These are phyloP conservation scores for Tricholauxania praeusta DNA, from an alignment of 2,888 invertebrate genomes.

Conservation along the genomic window DNA sequence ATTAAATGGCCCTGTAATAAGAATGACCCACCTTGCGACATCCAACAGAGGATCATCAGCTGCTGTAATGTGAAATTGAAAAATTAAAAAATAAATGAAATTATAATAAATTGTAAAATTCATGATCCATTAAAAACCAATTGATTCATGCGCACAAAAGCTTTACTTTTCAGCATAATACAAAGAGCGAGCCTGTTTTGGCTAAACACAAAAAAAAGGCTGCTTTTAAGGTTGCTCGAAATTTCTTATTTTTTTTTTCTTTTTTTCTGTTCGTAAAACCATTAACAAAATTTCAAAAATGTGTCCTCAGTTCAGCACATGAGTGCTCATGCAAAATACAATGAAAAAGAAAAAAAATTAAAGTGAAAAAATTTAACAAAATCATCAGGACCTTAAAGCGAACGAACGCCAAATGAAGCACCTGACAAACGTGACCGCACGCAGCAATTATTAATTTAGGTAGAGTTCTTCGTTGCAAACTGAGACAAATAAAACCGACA, in stretches of 20 bases:
- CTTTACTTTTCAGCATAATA: conserved; percentile 7
- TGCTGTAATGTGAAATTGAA: background rate
- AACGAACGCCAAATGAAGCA: conserved; percentile 40
- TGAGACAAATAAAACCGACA: conserved; percentile 32
- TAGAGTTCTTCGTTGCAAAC: conserved; percentile 40
- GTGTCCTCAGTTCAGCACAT: conserved; percentile 37
- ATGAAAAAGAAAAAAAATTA: background rate
- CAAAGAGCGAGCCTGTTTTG: background rate
- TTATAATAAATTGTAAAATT: conserved; percentile 32
- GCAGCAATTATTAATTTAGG: conserved; percentile 49
- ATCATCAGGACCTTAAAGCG: background rate
- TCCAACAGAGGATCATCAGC: conserved; percentile 22
- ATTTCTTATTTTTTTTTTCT: background rate
- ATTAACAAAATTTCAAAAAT: conserved; percentile 44
- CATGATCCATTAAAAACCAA: conserved; percentile 36
- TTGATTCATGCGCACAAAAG: conserved; percentile 26
- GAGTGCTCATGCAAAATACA: conserved; percentile 12
- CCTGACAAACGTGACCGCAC: conserved; percentile 52
- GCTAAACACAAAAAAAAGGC: background rate
- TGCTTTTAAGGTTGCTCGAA: background rate
- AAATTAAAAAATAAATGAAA: background rate
- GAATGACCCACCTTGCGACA: background rate
- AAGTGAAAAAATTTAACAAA: background rate
- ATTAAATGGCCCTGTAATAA: background rate
- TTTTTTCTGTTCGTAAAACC: conserved; percentile 9